phyloP scores from a whole-genome alignment of 2,888 invertebrate genomes.

The Idaea biselata region DNA sequence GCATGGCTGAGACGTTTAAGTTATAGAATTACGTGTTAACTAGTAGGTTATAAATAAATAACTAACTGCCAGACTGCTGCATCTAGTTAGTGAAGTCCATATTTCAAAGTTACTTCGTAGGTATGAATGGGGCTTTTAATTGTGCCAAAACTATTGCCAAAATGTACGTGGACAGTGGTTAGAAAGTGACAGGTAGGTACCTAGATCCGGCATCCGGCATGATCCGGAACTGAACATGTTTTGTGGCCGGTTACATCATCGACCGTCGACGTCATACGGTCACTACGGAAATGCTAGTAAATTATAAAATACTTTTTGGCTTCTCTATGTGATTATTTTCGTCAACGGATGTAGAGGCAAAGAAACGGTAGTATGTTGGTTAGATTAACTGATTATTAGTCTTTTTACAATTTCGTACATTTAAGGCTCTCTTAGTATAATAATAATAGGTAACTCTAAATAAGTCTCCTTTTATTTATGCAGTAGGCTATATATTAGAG shows the following conservation, averaged over 20 bases:
- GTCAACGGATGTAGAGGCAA: background rate
- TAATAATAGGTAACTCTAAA: no score
- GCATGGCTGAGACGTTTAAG: no score
- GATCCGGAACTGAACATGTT: constrained; percentile 53
- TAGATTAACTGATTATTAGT: background rate
- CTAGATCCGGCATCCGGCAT: constrained; percentile 46
- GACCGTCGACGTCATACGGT: constrained; percentile 24
- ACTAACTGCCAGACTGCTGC: no score
- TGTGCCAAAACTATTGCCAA: constrained; percentile 26
- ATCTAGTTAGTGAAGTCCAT: no score
- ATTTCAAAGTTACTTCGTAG: no score
- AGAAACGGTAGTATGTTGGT: background rate
- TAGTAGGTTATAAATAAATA: no score
- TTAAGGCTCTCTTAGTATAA: no score
- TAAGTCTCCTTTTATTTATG: no score
- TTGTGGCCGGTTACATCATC: constrained; percentile 41
- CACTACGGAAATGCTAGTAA: background rate
- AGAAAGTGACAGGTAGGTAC: constrained; percentile 53
- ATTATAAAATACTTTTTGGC: background rate
- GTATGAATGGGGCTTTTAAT: no score
- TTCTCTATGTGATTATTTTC: background rate
- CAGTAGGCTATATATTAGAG: no score
- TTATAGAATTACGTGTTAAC: no score
- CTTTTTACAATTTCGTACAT: background rate
- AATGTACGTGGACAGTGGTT: constrained; percentile 20